Percentiles rank a stretch among this genome's conserved stretches.
Conservation (phyloP, 2,888 invertebrate species). For the Mesoligia furuncula region DNA sequence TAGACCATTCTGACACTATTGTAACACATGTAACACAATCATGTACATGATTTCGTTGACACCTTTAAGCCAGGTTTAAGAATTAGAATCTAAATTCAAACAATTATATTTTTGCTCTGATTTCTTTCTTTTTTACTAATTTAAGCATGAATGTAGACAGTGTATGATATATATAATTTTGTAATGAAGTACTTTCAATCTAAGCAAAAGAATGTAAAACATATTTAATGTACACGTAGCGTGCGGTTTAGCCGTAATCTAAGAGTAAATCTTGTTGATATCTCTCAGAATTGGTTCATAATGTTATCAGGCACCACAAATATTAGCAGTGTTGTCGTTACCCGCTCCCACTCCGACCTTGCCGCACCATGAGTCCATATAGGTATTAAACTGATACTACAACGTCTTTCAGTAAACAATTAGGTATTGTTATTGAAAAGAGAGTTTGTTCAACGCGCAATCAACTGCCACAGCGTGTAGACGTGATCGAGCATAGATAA, state of each 20-base stretch:
- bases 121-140: neutral
- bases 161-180: neutral
- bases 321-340: conserved; percentile 85
- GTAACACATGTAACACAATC: too few relatives aligned
- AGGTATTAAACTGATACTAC: conserved; percentile 74
- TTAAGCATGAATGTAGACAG: neutral
- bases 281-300: conserved; percentile 88
- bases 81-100: neutral
- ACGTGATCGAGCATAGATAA: conserved; percentile 66
- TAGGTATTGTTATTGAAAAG: conserved; percentile 75
- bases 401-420: conserved; percentile 75
- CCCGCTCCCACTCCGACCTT: conserved; percentile 83
- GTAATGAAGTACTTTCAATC: conserved; percentile 63
- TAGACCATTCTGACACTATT: too few relatives aligned
- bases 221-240: conserved; percentile 79
- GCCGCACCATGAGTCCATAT: conserved; percentile 77
- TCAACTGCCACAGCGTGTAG: conserved; percentile 50
- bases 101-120: too few relatives aligned
- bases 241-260: conserved; percentile 86
- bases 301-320: conserved; percentile 87
- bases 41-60: neutral
- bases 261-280: conserved; percentile 87
- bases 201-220: conserved; percentile 71
- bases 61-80: neutral
- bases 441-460: conserved; percentile 67